These are phyloP conservation scores for Valencia hispanica DNA, from an alignment of 2,797 vertebrate species.

Conservation along the genomic window DNA sequence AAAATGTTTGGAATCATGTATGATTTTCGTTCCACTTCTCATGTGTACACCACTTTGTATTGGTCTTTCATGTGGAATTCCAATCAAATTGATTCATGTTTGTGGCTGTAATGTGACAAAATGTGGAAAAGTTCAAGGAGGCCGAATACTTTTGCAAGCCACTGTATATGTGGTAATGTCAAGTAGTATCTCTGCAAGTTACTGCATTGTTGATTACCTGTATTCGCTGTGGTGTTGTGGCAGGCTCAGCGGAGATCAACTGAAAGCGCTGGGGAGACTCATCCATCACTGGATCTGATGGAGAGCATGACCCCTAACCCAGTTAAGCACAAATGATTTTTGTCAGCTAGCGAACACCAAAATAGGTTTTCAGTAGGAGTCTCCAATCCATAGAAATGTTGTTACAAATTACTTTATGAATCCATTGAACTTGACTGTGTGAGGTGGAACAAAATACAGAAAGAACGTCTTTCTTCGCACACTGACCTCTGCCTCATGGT, in stretches of 20 bases:
- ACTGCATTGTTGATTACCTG: conserved; percentile 80
- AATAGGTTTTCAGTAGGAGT: neutral
- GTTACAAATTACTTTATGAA: neutral
- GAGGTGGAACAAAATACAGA: conserved; percentile 14
- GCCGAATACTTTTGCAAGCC: no score
- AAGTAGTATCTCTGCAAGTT: neutral
- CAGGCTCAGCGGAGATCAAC: conserved; percentile 91
- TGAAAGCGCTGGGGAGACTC: conserved; percentile 93
- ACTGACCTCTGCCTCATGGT: conserved; percentile 92
- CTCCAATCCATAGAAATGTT: neutral
- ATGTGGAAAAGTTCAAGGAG: no score
- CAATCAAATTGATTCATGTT: no score
- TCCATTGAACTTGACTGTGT: conserved; percentile 23
- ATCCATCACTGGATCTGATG: conserved; percentile 91
- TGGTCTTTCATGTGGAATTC: no score
- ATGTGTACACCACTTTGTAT: no score
- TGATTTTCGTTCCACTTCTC: no score
- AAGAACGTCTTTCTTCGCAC: conserved; percentile 11
- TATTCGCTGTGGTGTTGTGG: conserved; percentile 90
- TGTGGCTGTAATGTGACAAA: no score
- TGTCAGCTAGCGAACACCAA: conserved; percentile 4
- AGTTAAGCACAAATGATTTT: conserved; percentile 17
- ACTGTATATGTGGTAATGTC: conserved; percentile 13
- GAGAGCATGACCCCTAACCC: conserved; percentile 80
- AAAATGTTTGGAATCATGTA: no score